Base-by-base conservation (phyloP, 2,888 invertebrate genomes). In the Sericinus montela region DNA sequence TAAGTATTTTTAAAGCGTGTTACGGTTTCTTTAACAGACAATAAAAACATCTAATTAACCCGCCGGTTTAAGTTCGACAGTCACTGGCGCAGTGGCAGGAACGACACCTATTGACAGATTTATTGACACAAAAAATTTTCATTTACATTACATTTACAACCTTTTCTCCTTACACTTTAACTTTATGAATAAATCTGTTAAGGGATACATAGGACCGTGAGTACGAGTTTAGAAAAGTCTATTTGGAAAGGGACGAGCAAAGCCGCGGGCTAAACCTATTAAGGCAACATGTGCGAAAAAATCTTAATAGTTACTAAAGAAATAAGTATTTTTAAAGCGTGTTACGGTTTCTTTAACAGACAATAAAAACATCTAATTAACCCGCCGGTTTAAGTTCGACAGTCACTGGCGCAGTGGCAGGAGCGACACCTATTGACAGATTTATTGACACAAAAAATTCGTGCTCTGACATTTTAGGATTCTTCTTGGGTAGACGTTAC, bases 381-480 rank as follows among this genome's bases (percentile, higher is more conserved):
- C 40, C 42, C 46, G 35, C 43, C 8, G 45, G 45, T 34, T 48
- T 50, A 50, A 47, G 43, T 57, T 53, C 48, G 28, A 32, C 15
- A 50, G 50, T 58, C 41, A 25, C 25, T 25, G 4, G 54, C 56
- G 48, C 41, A 42, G 53, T 16, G 25, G 15, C 45, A 36, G 45
- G 29, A 45, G 49, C 56, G 60, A 64, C 63, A 57, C 55, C 54
- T 60, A 52, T 43, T 69, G 79, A 80, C 74, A 73, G 79, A 80
- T 80, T 80, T 80, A 80, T 80, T 74, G 63, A 51, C 52, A 72
- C 68, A 80, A 80, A 80, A 80, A 80, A 62, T 54, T 48, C 34
- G 45, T 54, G 45, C 23, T 32, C 14, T 38, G 47, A 29, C 44
- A 37, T 44, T 45, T 41, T 28, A 25, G 45, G 15, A 44, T 8